Base-by-base conservation (phyloP, 1,140 invertebrate genomes). In the Brachystomella parvula region DNA sequence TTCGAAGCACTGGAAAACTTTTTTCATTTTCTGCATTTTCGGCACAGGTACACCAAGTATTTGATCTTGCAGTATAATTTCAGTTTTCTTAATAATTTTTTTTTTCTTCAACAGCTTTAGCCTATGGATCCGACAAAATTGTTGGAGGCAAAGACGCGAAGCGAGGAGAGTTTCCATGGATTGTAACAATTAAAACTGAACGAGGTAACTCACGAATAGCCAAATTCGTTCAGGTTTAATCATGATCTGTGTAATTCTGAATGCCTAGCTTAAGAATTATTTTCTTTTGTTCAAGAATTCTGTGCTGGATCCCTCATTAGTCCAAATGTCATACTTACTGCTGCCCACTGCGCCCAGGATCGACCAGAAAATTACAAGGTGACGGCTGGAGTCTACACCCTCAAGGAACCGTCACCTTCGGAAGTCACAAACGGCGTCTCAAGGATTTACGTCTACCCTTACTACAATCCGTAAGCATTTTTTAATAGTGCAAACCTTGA, bases 221-320 rank as follows among this genome's bases (percentile, higher is more conserved):
- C 49, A 15, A 19, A 17, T 6, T 6, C 9, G 24, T 53, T 24
- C 12, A 53, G 6, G 49, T 9, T 44, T n/a, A n/a, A 12, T n/a
- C n/a, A 9, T 53, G 6, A 53, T 15, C 24, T 53, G 21, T 6
- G 6, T 53, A 53, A 6, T 53, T 53, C 24, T 24, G 6, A 15
- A 6, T n/a, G n/a, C n/a, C n/a, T n/a, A n/a, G n/a, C n/a, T n/a
- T n/a, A n/a, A n/a, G n/a, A n/a, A n/a, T n/a, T n/a, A n/a, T n/a
- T n/a, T n/a, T n/a, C n/a, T n/a, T n/a, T n/a, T n/a, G n/a, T 53
- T 59, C 12, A 9, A 30, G 57, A 59, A 21, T 77, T 82, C 58
- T 84, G 82, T 66, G 82, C 81, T 61, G 82, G 82, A 28, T 78
- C 78, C 17, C 73, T 83, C 2, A 80, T 84, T 39, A 74, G 76